Conservation (phyloP, 2,888 invertebrate genomes). For the Epicampocera succincta region DNA sequence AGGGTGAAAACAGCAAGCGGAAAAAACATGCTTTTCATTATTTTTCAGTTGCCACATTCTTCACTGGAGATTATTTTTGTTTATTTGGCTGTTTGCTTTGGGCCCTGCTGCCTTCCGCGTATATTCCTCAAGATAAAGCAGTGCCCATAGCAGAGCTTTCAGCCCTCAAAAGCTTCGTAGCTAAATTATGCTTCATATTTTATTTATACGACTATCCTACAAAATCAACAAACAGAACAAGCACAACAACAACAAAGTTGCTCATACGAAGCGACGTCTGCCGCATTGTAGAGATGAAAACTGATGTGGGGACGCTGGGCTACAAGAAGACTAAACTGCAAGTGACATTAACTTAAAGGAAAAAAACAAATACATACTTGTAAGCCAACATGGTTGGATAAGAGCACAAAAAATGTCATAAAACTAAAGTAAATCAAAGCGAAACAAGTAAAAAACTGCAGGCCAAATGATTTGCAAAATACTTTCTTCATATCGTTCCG, state of each 20-base stretch:
- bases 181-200: constrained; percentile 62
- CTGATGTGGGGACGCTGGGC: background rate
- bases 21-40: constrained; percentile 36
- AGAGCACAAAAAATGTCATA: background rate
- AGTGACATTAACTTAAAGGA: constrained; percentile 53
- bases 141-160: constrained; percentile 31
- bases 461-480: constrained; percentile 19
- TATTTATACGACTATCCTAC: constrained; percentile 56
- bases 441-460: constrained; percentile 10
- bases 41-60: constrained; percentile 40
- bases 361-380: constrained; percentile 38
- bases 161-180: constrained; percentile 57
- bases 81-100: constrained; percentile 18
- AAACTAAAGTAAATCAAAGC: constrained; percentile 29
- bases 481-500: background rate
- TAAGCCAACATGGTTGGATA: constrained; percentile 46
- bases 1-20: background rate
- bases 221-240: constrained; percentile 20
- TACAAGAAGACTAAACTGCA: constrained; percentile 27
- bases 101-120: background rate
- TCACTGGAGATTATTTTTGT: constrained; percentile 33
- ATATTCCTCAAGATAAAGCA: constrained; percentile 27
- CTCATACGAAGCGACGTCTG: background rate
- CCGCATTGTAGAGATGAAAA: background rate
- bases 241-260: background rate